A percentile compares a stretch with the other conserved stretches of the same genome.
Conservation (phyloP, 2,797 vertebrate species). For the Picus viridis region DNA sequence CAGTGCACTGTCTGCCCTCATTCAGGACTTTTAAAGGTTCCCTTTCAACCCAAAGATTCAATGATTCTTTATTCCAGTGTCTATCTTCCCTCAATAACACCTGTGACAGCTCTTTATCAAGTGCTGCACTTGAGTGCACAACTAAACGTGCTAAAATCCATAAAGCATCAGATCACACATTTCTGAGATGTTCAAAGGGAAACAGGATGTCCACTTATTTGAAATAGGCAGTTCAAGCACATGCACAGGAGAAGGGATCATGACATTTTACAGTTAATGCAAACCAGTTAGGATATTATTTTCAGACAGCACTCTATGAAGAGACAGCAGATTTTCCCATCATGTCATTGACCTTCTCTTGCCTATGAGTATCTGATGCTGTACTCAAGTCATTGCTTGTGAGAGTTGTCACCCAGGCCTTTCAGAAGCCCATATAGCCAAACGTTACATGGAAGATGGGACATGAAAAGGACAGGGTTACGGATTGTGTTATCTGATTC, state of each 20-base stretch:
- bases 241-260: neutral
- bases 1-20: too few species aligned
- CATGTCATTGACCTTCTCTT: neutral
- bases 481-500: neutral
- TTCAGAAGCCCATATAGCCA: slow-evolving; percentile 11
- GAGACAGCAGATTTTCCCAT: slow-evolving; percentile 26
- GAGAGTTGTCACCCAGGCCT: neutral
- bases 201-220: neutral
- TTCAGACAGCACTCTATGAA: neutral
- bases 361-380: neutral
- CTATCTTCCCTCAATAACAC: fast-evolving
- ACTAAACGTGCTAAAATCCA: neutral
- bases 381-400: neutral
- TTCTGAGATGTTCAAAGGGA: neutral
- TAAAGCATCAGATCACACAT: neutral
- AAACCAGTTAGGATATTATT: neutral
- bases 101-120: neutral
- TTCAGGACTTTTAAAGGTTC: too few species aligned
- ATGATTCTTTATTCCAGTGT: neutral
- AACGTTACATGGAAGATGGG: neutral
- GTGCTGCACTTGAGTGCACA: neutral
- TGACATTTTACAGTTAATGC: neutral
- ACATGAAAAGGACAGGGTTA: neutral
- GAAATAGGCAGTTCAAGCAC: neutral
- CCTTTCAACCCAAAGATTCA: too few species aligned